Evolutionary conservation across 2,113 vertebrate genomes (phyloP).

Genomic region (Anseranas semipalmata): DNA sequence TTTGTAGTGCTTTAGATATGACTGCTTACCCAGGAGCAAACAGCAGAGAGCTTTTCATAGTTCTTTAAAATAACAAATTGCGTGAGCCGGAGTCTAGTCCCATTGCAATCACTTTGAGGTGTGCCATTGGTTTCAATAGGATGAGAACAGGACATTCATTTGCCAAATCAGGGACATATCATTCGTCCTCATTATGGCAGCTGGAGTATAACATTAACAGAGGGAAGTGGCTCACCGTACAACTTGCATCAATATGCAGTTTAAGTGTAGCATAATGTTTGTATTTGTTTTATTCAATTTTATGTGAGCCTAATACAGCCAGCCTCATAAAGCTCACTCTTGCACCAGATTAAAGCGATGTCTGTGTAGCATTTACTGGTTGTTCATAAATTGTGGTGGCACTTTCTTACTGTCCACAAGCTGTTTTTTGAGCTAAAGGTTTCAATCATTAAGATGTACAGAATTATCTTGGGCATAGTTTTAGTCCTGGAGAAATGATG

Average conservation of each 20-base stretch:
- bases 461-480: background rate
- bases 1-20: background rate
- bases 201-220: background rate
- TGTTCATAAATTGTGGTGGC: background rate
- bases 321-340: constrained; percentile 11
- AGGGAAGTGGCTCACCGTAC: accelerated
- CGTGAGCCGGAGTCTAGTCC: background rate
- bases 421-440: background rate
- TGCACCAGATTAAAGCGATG: background rate
- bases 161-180: background rate
- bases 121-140: background rate
- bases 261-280: background rate
- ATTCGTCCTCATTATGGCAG: background rate
- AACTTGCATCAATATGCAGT: background rate
- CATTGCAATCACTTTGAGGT: background rate
- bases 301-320: background rate
- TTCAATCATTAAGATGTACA: background rate
- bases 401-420: background rate
- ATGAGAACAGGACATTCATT: background rate
- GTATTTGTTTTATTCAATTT: background rate
- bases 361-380: background rate
- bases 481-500: background rate
- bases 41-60: background rate
- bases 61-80: background rate
- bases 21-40: background rate